Evolutionary conservation across 2,113 vertebrate species (phyloP), one percentile per base, ranked within the genome.

Genomic region (Coreoperca whiteheadi): DNA sequence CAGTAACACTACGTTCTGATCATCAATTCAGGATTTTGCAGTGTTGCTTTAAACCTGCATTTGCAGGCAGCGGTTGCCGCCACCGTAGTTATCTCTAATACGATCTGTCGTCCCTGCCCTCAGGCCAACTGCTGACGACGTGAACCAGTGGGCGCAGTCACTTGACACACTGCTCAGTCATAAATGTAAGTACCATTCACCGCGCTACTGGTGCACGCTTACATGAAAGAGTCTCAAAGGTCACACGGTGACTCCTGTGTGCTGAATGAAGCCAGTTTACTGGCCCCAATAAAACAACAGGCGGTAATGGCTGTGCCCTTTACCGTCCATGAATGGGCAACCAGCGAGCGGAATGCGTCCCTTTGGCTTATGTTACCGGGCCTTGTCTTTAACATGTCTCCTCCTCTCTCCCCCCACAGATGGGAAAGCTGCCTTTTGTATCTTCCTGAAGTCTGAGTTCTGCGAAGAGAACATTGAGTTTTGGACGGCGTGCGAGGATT

Each of bases 381-480:
- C 56, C 53, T 28, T 10, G 20, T 79, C 57, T 83, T 30, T 81
- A 51, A 80, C 46, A 1, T 37, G 8, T 74, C 28, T 50, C 6
- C 16, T 15, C 14, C 43, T 61, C 63, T 18, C 28, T 12, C n/a
- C 12, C 6, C 53, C 41, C 21, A 2, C 74, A 97, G 97, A 96
- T 87, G 96, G 97, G 18, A 93, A 95, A 82, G 89, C 93, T 12
- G 95, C 94, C 21, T 97, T 97, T 72, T 89, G 77, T 2, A 87
- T 96, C 54, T 97, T 97, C 90, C 79, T 97, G 75, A 96, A 96
- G 86, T 96, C 96, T 0, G 97, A 97, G 90, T 97, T 95, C 89
- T 96, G 96, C 25, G 96, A 97, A 78, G 97, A 97, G 92, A 97
- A 97, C 88, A 94, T 97, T 4, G 96, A 97, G 91, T 97, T 97